Base-by-base conservation (phyloP, 2,113 vertebrate species). In the Camelus dromedarius region DNA sequence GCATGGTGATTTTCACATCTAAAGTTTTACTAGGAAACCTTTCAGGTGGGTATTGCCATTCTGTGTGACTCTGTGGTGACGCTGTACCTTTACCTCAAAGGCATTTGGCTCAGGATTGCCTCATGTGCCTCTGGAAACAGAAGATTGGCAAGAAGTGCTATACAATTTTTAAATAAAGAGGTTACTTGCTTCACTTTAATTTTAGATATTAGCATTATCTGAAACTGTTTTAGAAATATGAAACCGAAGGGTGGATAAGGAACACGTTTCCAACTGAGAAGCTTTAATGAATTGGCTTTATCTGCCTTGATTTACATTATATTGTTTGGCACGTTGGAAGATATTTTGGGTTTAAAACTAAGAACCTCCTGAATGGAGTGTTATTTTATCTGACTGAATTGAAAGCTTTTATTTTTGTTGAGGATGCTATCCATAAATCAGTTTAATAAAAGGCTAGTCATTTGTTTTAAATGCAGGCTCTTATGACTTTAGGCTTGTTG, bases 21-120 rank as follows among this genome's bases (percentile, higher is more conserved):
- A 30, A 95, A 58, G 32, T 64, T 94, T 82, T 66, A 93, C 18
- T 95, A 96, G 86, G 46, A 91, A 95, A 48, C 26, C 10, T 90
- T 46, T 56, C 90, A 85, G 64, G 94, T 94, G 72, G 89, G 82
- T 97, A 66, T 16, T 8, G 10, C 48, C 38, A n/a, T 26, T 66
- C 16, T 35, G 19, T 64, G 4, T 84, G 75, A 92, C 19, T 86
- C 52, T 84, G 82, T 32, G 0, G 8, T 87, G 50, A 86, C n/a
- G 76, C 6, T 35, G 69, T 50, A 32, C 18, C 24, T 89, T 42
- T 10, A 75, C 24, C 11, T 81, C 81, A 54, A 89, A 32, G 26
- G 35, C 35, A 62, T 88, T 88, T 73, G 70, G 8, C 30, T 50
- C 38, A 66, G 5, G 62, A 19, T 60, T 91, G 26, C 8, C 38